A percentile compares a stretch with the other conserved stretches of the same genome.
These are phyloP conservation scores for Melitaea athalia DNA, from an alignment of 2,888 invertebrate species.

Conservation along the genomic window DNA sequence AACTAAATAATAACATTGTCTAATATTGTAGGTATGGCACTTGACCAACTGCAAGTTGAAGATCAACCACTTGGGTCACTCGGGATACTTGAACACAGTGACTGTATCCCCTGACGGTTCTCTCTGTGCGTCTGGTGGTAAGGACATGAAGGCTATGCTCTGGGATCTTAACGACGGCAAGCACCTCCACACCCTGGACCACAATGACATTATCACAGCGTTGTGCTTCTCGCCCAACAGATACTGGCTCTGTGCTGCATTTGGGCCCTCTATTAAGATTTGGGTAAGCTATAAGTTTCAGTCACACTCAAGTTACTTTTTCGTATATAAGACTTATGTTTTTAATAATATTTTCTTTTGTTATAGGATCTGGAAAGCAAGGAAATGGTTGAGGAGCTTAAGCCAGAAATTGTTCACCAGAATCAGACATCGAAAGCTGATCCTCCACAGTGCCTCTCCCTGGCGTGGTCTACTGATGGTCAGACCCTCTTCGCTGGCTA, in stretches of 20 bases:
- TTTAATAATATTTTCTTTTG: conserved; percentile 16
- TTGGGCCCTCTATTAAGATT: conserved; percentile 98
- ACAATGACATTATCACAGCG: conserved; percentile 98
- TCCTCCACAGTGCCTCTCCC: conserved; percentile 96
- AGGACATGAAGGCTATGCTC: conserved; percentile 99
- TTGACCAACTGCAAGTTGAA: conserved; percentile 99
- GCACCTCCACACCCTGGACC: conserved; percentile 98
- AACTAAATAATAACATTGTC: background rate
- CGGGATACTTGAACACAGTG: conserved; percentile 98
- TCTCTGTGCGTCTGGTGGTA: conserved; percentile 99
- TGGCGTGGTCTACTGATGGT: conserved; percentile 99
- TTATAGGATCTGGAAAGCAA: conserved; percentile 97
- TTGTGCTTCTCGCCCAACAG: conserved; percentile 99
- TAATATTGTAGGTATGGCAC: conserved; percentile 92
- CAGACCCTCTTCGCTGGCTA: conserved; percentile 99
- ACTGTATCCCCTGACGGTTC: conserved; percentile 99
- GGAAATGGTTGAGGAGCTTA: conserved; percentile 98
- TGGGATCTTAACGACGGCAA: conserved; percentile 99
- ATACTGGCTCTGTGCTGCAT: conserved; percentile 99
- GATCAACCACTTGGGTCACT: conserved; percentile 98
- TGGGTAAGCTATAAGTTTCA: conserved; percentile 85
- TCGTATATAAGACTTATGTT: background rate
- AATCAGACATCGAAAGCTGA: conserved; percentile 90
- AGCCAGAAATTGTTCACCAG: conserved; percentile 94
- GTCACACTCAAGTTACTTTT: background rate